A percentile compares a stretch with the other conserved stretches of the same genome.
Conservation (phyloP, 2,888 invertebrate genomes). For the Lumbricus terrestris region DNA sequence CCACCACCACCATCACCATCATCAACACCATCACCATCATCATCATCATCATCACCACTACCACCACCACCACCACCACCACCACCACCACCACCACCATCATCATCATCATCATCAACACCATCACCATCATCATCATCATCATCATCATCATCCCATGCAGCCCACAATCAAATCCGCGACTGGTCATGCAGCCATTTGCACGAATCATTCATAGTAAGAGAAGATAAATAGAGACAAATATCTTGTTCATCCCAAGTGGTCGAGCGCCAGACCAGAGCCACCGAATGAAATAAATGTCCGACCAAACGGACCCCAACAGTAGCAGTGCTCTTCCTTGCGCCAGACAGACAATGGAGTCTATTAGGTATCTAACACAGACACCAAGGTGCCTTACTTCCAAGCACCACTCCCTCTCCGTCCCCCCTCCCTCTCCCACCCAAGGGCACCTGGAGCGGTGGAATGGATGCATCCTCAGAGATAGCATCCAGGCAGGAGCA, state of each 20-base stretch:
- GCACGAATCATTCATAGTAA: not conserved
- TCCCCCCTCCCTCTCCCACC: not conserved
- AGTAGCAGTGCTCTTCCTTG: not conserved
- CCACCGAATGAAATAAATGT: not conserved
- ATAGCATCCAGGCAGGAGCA: not conserved
- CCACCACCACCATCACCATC: no score
- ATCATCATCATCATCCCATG: not conserved
- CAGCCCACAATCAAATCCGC: no score
- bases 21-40: not conserved
- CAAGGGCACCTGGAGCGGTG: not conserved
- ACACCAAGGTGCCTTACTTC: not conserved
- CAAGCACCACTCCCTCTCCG: not conserved
- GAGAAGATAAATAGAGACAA: not conserved
- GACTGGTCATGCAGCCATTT: not conserved
- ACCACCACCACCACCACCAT: no score
- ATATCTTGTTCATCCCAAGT: not conserved
- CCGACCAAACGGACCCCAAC: no score
- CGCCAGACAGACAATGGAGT: not conserved
- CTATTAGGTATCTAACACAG: not conserved
- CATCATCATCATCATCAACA: no score
- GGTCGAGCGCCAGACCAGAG: not conserved
- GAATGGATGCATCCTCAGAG: not conserved
- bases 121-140: not conserved
- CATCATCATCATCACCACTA: not conserved
- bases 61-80: no score